Base-by-base conservation (phyloP, 2,113 vertebrate species). In the Leptobrachium leishanense region DNA sequence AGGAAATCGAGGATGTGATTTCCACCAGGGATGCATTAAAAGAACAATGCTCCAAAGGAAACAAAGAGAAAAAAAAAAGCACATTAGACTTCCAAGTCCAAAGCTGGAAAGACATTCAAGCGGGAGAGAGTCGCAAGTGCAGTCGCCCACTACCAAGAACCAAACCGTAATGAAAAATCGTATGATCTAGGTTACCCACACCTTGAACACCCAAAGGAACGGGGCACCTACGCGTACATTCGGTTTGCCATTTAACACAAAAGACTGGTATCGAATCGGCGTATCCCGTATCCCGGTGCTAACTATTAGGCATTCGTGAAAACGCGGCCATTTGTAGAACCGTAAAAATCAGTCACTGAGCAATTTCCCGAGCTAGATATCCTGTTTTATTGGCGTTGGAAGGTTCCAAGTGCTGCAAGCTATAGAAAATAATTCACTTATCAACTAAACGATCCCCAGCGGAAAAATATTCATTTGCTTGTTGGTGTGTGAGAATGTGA, bases 381-480 rank as follows among this genome's bases (percentile, higher is more conserved):
- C 42, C 67, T 6, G 42, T 44, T 68, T 68, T 44, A 68, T 5
- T 43, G 67, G 67, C 42, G 10, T 43, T 68, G 0, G 67, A 68
- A 10, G 10, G 67, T 43, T 68, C 5, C 15, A 9, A 44, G 67
- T 8, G 42, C 67, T 68, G 67, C 43, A n/a, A 68, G 41, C 67
- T 13, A 11, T 53, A 43, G 66, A 43, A 15, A 68, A 68, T 1
- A 68, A 43, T 9, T 11, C 42, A 5, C 40, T 43, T 43, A 68
- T 68, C 41, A 68, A 68, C 41, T 13, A 15, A 13, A 68, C 6
- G 4, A 43, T 68, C 66, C 66, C 66, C 66, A 43, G 41, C 7
- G 41, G 66, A 43, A 68, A 68, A 68, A 68, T 68, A 43, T 68
- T 43, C 10, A 68, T 68, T 68, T 43, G 41, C 42, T 43, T 43